Percentiles rank a stretch among this genome's conserved stretches.
Evolutionary conservation across 2,113 vertebrate species (phyloP).

Genomic region (Hystrix cristata): DNA sequence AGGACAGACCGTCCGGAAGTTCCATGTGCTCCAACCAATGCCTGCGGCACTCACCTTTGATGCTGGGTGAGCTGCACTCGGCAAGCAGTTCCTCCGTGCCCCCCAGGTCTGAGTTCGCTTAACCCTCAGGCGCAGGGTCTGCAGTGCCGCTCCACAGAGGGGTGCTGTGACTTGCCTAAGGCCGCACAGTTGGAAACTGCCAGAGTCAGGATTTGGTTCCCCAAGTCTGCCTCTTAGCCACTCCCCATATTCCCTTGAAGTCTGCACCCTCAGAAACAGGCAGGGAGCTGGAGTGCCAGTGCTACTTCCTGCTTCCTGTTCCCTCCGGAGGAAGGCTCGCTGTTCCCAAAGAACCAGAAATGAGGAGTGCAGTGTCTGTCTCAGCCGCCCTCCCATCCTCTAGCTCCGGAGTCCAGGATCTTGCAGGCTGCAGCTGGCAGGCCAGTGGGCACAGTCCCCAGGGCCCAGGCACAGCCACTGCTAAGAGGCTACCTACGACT

Average conservation of each 20-base stretch:
- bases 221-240: neutral
- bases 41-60: neutral
- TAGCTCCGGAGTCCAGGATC: neutral
- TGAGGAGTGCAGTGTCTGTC: neutral
- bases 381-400: neutral
- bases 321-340: neutral
- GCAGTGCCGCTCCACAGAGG: too few species aligned
- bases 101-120: neutral
- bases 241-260: neutral
- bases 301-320: neutral
- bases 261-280: neutral
- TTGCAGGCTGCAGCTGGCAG: neutral
- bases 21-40: neutral
- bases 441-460: neutral
- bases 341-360: slow-evolving; percentile 1
- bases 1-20: neutral
- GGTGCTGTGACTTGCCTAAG: neutral
- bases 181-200: neutral
- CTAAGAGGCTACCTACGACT: neutral
- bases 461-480: neutral
- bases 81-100: neutral
- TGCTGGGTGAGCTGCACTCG: neutral
- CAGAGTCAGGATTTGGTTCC: neutral
- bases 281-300: neutral
- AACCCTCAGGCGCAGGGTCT: neutral